Evolutionary conservation across 2,888 invertebrate species (phyloP), one percentile per base, ranked within the genome.

Genomic region (Drosophila falleni): DNA sequence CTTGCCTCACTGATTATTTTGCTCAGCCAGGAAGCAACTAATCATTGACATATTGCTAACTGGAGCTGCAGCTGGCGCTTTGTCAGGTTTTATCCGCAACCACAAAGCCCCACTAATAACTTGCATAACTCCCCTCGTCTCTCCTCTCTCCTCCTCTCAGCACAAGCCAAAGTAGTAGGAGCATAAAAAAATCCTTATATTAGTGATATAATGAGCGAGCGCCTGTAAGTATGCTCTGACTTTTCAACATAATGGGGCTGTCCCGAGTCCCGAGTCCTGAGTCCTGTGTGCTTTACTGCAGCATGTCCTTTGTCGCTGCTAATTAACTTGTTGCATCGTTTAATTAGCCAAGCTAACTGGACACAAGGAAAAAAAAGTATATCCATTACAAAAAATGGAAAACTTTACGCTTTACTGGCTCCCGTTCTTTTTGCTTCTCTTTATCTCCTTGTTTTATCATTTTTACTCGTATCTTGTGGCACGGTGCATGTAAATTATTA

Each of bases 251-350:
- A 66, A 73, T 76, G 53, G 16, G 29, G 19, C 55, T 51, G 67
- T 66, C 72, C 65, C 78, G 29, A 72, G 79, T 49, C 51, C 58
- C 61, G 13, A 46, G 44, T 62, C 23, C 55, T 67, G 13, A 46
- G 44, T 59, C 23, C 55, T 49, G 26, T 50, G 61, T 41, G 6
- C 16, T 29, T n/a, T 51, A 16, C 42, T 62, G 42, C 29, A 50
- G 41, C 41, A 44, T 64, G 51, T 70, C 50, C 66, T 78, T 78
- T 75, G 68, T 78, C 62, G 41, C 47, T 80, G 70, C 87, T 86
- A 86, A 87, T 87, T 83, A 87, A 87, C 86, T 87, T 87, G 86
- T 87, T 87, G 87, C 86, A 69, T 78, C 83, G 83, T 81, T 80
- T 87, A 87, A 84, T 87, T 84, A 84, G 72, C 64, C 81, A 64